phyloP scores from a whole-genome alignment of 2,113 vertebrate genomes.

The Toxotes chatareus region DNA sequence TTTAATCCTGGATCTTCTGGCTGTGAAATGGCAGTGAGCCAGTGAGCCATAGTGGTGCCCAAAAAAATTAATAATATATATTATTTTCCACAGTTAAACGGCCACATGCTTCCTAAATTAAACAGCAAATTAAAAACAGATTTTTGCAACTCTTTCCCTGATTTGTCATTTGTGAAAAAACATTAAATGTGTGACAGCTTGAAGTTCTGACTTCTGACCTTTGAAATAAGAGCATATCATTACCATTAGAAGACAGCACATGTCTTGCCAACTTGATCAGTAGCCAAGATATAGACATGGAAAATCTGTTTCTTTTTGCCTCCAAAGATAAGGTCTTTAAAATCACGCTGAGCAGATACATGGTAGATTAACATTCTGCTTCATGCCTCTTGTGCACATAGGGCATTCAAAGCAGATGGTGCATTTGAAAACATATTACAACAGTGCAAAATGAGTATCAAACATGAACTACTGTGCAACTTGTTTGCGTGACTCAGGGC shows the following conservation, averaged over 20 bases:
- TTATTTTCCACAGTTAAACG: neutral
- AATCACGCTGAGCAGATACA: slow-evolving; percentile 24
- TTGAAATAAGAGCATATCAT: slow-evolving; percentile 29
- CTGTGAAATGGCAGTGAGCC: neutral
- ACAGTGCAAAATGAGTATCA: slow-evolving; percentile 10
- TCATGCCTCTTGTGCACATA: slow-evolving; percentile 20
- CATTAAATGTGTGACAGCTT: slow-evolving; percentile 58
- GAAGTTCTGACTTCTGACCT: slow-evolving; percentile 34
- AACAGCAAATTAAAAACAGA: slow-evolving; percentile 8
- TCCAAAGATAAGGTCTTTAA: slow-evolving; percentile 37
- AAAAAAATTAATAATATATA: neutral
- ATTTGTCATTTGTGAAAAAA: slow-evolving; percentile 48
- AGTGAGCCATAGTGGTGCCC: neutral
- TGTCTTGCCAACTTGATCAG: slow-evolving; percentile 31
- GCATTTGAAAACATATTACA: slow-evolving; percentile 40
- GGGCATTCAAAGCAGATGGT: slow-evolving; percentile 32
- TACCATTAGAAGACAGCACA: slow-evolving; percentile 19
- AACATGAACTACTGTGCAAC: slow-evolving; percentile 37
- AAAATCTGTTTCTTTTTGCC: slow-evolving; percentile 43
- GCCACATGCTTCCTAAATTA: slow-evolving; percentile 18
- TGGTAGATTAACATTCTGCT: slow-evolving; percentile 10
- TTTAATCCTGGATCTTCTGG: slow-evolving; percentile 1
- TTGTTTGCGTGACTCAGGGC: slow-evolving; percentile 72
- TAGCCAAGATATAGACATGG: slow-evolving; percentile 46
- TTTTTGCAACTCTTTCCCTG: slow-evolving; percentile 17